Percentiles rank a stretch among this genome's conserved stretches.
phyloP scores from a whole-genome alignment of 2,113 vertebrate species.

The Carassius gibelio region DNA sequence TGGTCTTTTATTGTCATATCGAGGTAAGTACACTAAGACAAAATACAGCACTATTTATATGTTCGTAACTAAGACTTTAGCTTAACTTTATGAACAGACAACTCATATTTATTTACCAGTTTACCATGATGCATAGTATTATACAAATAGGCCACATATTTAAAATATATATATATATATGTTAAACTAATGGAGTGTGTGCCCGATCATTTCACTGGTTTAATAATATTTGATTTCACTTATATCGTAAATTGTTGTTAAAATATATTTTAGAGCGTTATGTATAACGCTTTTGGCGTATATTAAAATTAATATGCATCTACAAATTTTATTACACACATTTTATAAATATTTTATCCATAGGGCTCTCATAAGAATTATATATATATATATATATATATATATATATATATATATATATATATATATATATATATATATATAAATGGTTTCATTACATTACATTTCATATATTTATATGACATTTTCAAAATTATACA shows the following conservation, averaged over 20 bases:
- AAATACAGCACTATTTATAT: neutral
- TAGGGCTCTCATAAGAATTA: neutral
- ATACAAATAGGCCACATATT: neutral
- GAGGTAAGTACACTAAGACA: constrained; percentile 40
- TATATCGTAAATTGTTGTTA: neutral
- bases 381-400: neutral
- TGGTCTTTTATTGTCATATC: constrained; percentile 66
- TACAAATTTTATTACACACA: neutral
- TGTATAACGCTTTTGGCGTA: neutral
- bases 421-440: neutral
- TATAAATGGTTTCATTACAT: neutral
- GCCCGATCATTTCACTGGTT: neutral
- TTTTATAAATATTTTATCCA: neutral
- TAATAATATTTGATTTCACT: neutral
- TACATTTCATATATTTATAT: neutral
- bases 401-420: no score
- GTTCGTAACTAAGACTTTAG: neutral
- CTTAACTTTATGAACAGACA: neutral
- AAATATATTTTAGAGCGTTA: neutral
- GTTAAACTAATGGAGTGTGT: neutral
- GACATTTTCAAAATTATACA: neutral
- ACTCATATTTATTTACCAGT: neutral
- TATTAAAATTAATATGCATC: neutral
- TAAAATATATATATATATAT: neutral
- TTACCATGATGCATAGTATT: neutral